These are phyloP conservation scores for Macrotus californicus DNA, from an alignment of 2,113 vertebrate species.

Conservation along the genomic window DNA sequence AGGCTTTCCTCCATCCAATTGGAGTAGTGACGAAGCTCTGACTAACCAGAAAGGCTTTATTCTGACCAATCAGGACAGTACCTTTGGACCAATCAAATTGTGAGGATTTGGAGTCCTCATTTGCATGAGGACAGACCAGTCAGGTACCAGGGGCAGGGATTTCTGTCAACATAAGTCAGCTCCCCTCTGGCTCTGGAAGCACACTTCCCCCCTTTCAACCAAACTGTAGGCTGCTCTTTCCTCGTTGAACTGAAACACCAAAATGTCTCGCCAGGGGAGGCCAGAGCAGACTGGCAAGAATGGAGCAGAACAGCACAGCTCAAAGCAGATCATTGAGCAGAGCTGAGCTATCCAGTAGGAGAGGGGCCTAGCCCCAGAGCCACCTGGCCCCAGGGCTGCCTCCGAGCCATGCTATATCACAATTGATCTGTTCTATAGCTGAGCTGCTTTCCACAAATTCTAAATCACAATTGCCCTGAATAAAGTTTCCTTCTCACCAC, in stretches of 20 bases:
- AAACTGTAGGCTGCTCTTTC: not conserved
- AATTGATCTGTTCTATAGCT: too few species aligned
- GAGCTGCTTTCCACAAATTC: not conserved
- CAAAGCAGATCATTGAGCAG: not conserved
- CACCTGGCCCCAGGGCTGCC: too few species aligned
- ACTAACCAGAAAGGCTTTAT: not conserved
- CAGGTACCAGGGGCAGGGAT: not conserved
- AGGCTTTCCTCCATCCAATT: not conserved
- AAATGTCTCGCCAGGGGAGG: not conserved
- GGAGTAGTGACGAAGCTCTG: not conserved
- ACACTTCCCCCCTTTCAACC: not conserved
- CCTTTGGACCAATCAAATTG: not conserved
- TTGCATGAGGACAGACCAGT: not conserved
- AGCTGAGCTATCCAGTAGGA: too few species aligned
- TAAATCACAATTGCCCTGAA: not conserved
- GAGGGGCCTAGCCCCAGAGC: too few species aligned
- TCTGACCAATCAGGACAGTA: not conserved
- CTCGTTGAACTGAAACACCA: not conserved
- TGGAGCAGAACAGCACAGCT: not conserved
- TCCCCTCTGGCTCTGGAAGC: not conserved
- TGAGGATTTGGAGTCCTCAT: not conserved
- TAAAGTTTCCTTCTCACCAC: not conserved
- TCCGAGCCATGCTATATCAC: too few species aligned
- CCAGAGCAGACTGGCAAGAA: not conserved
- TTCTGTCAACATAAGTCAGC: not conserved